Conservation (phyloP, 2,797 vertebrate genomes). For the Danio choprae region DNA sequence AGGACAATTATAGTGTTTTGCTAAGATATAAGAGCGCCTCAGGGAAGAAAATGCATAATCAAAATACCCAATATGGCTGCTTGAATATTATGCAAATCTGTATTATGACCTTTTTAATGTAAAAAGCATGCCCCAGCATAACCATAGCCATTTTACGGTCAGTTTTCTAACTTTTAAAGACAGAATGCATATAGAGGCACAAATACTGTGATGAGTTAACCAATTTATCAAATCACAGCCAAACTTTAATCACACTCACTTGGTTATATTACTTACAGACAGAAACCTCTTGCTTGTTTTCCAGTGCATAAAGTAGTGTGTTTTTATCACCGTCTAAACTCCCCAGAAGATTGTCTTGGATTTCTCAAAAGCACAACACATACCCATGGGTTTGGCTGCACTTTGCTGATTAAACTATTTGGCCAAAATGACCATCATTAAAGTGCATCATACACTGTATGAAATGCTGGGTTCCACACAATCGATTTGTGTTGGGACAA, state of each 20-base stretch:
- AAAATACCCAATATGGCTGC: background rate
- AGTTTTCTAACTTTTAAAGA: slow-evolving; percentile 18
- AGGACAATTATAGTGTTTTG: background rate
- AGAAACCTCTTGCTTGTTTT: slow-evolving; percentile 33
- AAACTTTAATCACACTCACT: slow-evolving; percentile 14
- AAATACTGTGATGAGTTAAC: background rate
- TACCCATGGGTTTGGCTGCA: slow-evolving; percentile 33
- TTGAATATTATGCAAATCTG: background rate
- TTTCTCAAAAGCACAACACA: slow-evolving; percentile 36
- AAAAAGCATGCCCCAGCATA: background rate
- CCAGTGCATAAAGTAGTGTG: slow-evolving; percentile 19
- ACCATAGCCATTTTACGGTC: background rate
- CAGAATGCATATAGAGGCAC: slow-evolving; percentile 12
- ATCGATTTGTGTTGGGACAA: too few species aligned
- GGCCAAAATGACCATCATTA: slow-evolving; percentile 5
- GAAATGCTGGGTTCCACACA: too few species aligned
- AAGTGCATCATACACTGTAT: background rate
- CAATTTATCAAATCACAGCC: background rate
- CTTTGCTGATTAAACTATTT: slow-evolving; percentile 42
- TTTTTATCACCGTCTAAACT: slow-evolving; percentile 31
- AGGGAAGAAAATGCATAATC: background rate
- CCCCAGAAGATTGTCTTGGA: slow-evolving; percentile 30
- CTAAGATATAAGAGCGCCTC: background rate
- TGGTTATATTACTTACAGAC: slow-evolving; percentile 1
- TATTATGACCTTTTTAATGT: background rate